Percentiles rank a stretch among this genome's conserved stretches.
Evolutionary conservation across 2,113 vertebrate species (phyloP).

Genomic region (Petrocephalus zakoni): DNA sequence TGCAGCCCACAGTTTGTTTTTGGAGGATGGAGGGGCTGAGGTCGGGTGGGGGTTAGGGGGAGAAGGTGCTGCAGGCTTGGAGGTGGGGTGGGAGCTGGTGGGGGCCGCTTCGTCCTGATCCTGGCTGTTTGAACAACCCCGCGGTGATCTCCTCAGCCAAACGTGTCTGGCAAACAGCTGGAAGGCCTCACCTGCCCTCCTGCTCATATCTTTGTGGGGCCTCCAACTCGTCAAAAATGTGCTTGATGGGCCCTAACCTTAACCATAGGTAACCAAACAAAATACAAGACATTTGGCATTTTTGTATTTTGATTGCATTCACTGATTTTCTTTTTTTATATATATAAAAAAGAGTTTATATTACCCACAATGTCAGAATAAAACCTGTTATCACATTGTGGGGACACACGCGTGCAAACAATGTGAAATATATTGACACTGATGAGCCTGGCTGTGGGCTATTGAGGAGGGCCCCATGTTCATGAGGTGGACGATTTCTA

Average conservation of each 20-base stretch:
- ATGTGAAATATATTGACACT: neutral
- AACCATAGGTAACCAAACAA: neutral
- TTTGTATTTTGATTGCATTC: neutral
- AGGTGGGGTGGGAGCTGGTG: neutral
- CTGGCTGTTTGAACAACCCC: neutral
- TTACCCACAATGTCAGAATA: neutral
- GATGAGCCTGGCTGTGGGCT: neutral
- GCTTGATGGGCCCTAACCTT: neutral
- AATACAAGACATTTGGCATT: neutral
- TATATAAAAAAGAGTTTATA: neutral
- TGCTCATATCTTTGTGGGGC: neutral
- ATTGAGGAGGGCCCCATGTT: neutral
- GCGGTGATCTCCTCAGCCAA: neutral
- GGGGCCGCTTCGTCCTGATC: neutral
- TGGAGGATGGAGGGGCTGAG: conserved; percentile 40
- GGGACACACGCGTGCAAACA: neutral
- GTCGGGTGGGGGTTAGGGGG: conserved; percentile 62
- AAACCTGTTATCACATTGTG: neutral
- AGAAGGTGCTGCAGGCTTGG: conserved; percentile 55
- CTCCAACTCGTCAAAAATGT: no score
- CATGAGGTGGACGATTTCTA: neutral
- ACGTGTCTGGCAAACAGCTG: neutral
- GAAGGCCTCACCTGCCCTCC: neutral
- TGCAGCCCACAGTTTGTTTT: conserved; percentile 59
- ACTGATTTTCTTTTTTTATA: no score